Percentiles rank a stretch among this genome's conserved stretches.
Conservation (phyloP, 2,888 invertebrate genomes). For the Tethea ocularis region DNA sequence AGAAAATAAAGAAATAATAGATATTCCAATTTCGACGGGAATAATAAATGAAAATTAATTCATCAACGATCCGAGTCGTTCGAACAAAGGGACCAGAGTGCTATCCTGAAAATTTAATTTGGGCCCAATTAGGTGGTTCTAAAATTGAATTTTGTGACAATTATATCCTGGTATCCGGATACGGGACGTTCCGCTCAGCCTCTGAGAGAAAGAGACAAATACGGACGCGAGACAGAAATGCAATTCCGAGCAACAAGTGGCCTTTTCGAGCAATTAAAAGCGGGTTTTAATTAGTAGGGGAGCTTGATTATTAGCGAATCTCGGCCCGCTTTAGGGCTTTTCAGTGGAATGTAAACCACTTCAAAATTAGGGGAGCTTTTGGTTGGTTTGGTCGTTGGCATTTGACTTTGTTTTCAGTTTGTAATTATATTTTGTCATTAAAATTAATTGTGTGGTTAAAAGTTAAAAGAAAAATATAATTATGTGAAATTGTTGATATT, state of each 20-base stretch:
- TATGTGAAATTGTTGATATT: too few relatives aligned
- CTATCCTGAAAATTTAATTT: slow-evolving; percentile 77
- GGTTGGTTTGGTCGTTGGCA: slow-evolving; percentile 23
- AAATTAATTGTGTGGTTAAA: background rate
- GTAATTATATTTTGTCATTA: background rate
- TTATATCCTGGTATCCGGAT: slow-evolving; percentile 76
- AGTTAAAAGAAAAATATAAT: background rate
- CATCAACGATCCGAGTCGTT: slow-evolving; percentile 62
- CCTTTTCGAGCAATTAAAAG: slow-evolving; percentile 80
- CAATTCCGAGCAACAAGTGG: slow-evolving; percentile 76
- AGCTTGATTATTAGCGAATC: slow-evolving; percentile 78
- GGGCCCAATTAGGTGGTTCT: slow-evolving; percentile 72
- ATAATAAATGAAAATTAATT: slow-evolving; percentile 50
- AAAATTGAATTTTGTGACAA: slow-evolving; percentile 79
- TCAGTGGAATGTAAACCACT: slow-evolving; percentile 73
- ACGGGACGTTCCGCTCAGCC: slow-evolving; percentile 74
- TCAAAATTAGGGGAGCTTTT: slow-evolving; percentile 52
- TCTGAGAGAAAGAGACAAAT: slow-evolving; percentile 53
- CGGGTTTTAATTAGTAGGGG: slow-evolving; percentile 82
- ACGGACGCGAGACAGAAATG: slow-evolving; percentile 37
- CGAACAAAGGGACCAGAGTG: slow-evolving; percentile 66
- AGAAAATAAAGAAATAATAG: slow-evolving; percentile 37
- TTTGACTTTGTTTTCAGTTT: slow-evolving; percentile 8
- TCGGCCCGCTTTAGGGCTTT: slow-evolving; percentile 69
- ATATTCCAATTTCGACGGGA: slow-evolving; percentile 9